phyloP scores from a whole-genome alignment of 2,113 vertebrate genomes.

The Bagarius yarrelli region DNA sequence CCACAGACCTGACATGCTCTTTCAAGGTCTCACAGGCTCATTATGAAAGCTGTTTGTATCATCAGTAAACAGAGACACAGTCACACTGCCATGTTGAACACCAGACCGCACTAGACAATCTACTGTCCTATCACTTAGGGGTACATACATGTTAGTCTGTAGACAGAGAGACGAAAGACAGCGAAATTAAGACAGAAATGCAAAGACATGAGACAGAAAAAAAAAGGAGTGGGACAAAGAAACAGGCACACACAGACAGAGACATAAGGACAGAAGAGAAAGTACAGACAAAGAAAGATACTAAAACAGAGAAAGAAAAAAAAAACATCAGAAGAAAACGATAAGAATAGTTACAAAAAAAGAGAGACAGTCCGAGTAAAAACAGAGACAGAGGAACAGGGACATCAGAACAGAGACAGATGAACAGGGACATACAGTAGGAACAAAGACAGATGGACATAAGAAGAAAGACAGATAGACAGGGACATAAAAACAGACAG shows the following conservation, averaged over 20 bases:
- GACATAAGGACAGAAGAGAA: neutral
- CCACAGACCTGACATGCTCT: constrained; percentile 41
- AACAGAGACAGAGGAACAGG: neutral
- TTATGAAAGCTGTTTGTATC: neutral
- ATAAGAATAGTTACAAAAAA: neutral
- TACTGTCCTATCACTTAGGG: neutral
- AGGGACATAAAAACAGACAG: no score
- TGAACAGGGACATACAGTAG: neutral
- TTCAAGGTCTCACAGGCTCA: constrained; percentile 61
- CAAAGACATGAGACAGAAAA: neutral
- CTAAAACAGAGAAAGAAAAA: neutral
- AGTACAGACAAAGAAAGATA: neutral
- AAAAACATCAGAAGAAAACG: neutral
- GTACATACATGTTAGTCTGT: neutral
- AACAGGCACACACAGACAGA: neutral
- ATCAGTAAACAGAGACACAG: neutral
- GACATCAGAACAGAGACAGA: neutral
- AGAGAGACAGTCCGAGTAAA: neutral
- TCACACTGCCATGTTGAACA: neutral
- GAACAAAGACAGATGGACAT: neutral
- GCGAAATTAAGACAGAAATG: neutral
- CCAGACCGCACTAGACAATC: no score
- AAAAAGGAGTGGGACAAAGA: neutral
- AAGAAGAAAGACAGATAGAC: neutral
- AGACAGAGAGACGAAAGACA: neutral